These are phyloP conservation scores for Hemichromis elongatus DNA, from an alignment of 2,113 vertebrate species.

Conservation along the genomic window DNA sequence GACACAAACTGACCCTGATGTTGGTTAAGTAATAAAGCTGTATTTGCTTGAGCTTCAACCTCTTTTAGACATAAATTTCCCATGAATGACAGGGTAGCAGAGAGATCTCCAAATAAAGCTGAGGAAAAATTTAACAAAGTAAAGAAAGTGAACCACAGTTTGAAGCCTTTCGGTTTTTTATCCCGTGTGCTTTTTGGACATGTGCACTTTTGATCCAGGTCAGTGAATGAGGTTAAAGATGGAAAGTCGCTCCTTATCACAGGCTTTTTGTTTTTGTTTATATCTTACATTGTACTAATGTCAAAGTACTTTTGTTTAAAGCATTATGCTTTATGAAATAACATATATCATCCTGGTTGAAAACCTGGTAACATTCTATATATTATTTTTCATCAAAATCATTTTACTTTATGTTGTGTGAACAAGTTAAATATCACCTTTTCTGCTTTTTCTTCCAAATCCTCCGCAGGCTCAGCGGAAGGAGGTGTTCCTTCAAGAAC, in stretches of 20 bases:
- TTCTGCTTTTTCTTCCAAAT: neutral
- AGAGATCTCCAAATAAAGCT: neutral
- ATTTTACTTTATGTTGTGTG: neutral
- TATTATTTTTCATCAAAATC: neutral
- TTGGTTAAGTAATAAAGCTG: neutral
- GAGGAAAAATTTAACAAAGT: neutral
- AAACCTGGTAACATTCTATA: neutral
- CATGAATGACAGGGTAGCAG: neutral
- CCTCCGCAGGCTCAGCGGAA: constrained; percentile 85
- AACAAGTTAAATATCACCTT: neutral
- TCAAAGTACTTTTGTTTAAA: neutral
- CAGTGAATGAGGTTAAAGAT: neutral
- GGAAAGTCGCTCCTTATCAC: neutral
- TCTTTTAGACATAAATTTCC: neutral
- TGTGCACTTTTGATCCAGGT: neutral
- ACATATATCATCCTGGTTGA: neutral
- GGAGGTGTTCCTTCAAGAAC: constrained; percentile 95
- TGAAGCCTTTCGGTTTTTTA: neutral
- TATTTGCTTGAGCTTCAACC: neutral
- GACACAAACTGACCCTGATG: neutral
- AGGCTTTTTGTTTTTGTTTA: neutral
- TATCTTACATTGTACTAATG: neutral
- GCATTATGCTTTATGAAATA: neutral
- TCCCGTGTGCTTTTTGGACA: neutral
- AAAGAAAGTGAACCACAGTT: neutral